Base-by-base conservation (phyloP, 2,113 vertebrate species). In the Motacilla tschutschensis region DNA sequence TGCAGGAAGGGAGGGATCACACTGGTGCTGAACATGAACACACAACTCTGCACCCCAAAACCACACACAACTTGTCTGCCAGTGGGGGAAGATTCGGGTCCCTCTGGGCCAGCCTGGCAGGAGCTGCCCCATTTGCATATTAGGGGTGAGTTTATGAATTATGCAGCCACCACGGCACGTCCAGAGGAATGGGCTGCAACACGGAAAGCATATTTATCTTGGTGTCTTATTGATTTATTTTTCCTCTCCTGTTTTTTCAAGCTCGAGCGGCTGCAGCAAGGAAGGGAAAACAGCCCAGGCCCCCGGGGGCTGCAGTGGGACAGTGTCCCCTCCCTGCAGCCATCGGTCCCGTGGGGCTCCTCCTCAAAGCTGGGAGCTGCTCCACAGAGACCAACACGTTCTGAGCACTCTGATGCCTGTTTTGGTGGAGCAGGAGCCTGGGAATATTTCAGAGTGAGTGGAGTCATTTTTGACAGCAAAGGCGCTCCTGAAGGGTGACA, bases 221-320 rank as follows among this genome's bases (percentile, higher is more conserved):
- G 1, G 38, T 84, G 65, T 75, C 84, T 83, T 28, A 92, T 90
- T 83, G 84, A 90, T 94, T 91, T 92, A 94, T 91, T 87, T 92
- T 64, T 50, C 82, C 72, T 88, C 76, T 84, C 54, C 63, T 3
- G 16, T 35, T 47, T 75, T 77, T 82, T 67, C 62, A 69, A 81
- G 70, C 77, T 76, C 0, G 3, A 75, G 83, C 69, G 51, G 77
- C 74, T 76, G 87, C 73, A 33, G 62, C 0, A 4, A 75, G 81
- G 74, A 36, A 13, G 43, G 17, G 77, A 53, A 47, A 63, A 6
- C 19, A 47, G 28, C 29, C 38, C 58, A 16, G 33, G 28, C 4
- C 2, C 28, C 12, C 1, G 4, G 33, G 21, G 33, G 40, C 4
- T 65, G 66, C 40, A 44, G 17, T 14, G 1, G 10, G 20, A 40